These are phyloP conservation scores for Balaeniceps rex DNA, from an alignment of 2,113 vertebrate genomes.

Conservation along the genomic window DNA sequence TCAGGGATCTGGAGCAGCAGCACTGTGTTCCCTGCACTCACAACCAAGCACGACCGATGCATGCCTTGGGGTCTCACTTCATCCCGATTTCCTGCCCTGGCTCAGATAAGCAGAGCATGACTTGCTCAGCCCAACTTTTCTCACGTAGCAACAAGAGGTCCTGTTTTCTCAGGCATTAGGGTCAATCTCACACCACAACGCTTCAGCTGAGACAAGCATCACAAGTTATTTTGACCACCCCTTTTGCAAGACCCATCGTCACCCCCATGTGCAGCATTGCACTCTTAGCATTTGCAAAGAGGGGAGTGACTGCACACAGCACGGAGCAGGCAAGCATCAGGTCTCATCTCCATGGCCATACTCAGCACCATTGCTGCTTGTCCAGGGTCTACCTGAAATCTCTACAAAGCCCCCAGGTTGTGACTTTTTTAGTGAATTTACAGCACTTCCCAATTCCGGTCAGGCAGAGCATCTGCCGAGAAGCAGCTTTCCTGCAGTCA, in stretches of 20 bases:
- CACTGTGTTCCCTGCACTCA: background rate
- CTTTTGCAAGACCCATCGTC: background rate
- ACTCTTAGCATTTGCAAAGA: background rate
- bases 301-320: background rate
- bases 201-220: background rate
- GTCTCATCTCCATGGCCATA: background rate
- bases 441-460: background rate
- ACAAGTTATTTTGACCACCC: background rate
- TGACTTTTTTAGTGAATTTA: background rate
- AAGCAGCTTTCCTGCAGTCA: background rate
- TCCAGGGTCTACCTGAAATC: background rate
- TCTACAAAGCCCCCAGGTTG: background rate
- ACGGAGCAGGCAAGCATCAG: background rate
- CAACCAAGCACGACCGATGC: fast-evolving
- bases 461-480: background rate
- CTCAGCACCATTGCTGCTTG: background rate
- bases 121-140: background rate
- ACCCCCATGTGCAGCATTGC: fast-evolving
- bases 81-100: background rate
- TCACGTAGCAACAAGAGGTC: background rate
- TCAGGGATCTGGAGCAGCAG: background rate
- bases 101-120: background rate
- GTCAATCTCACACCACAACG: background rate
- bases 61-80: background rate
- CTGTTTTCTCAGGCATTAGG: background rate